Percentiles rank a stretch among this genome's conserved stretches.
These are phyloP conservation scores for Andrena cerasifolii DNA, from an alignment of 1,140 invertebrate genomes.

Conservation along the genomic window DNA sequence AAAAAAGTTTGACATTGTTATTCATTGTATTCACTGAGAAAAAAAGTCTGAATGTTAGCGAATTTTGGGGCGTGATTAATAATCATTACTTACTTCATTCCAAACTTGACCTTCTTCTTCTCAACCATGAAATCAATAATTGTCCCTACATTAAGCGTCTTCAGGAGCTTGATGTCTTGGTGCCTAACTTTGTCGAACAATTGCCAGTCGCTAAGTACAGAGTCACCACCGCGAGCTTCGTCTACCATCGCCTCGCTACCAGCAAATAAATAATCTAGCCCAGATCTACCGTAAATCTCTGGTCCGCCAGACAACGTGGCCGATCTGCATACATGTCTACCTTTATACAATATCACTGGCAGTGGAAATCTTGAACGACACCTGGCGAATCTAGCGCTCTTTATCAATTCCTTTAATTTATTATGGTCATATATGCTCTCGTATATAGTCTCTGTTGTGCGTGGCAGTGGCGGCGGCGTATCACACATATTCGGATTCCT, in stretches of 20 bases:
- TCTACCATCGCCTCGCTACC: conserved; percentile 66
- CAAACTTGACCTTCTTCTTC: conserved; percentile 94
- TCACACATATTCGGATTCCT: conserved; percentile 73
- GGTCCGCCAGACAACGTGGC: conserved; percentile 87
- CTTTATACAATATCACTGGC: conserved; percentile 90
- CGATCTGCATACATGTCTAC: conserved; percentile 88
- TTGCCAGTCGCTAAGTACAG: conserved; percentile 82
- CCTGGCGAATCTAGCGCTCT: conserved; percentile 85
- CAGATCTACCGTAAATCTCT: conserved; percentile 88
- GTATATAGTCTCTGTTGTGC: conserved; percentile 84
- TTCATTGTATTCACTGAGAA: too few relatives aligned
- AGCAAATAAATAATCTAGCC: conserved; percentile 84
- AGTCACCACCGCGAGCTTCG: conserved; percentile 49
- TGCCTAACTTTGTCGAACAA: conserved; percentile 87
- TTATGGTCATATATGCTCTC: conserved; percentile 84
- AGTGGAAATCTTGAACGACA: conserved; percentile 91
- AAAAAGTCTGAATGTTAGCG: too few relatives aligned
- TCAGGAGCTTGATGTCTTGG: conserved; percentile 89
- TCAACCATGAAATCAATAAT: conserved; percentile 95
- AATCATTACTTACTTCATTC: conserved; percentile 87
- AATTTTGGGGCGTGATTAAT: too few relatives aligned
- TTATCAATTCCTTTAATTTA: conserved; percentile 85
- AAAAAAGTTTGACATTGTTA: too few relatives aligned
- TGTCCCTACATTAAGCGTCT: conserved; percentile 87
- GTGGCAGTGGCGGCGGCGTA: conserved; percentile 72